Percentiles rank a stretch among this genome's conserved stretches.
phyloP scores from a whole-genome alignment of 2,888 invertebrate species.

The Syrista parreyssii region DNA sequence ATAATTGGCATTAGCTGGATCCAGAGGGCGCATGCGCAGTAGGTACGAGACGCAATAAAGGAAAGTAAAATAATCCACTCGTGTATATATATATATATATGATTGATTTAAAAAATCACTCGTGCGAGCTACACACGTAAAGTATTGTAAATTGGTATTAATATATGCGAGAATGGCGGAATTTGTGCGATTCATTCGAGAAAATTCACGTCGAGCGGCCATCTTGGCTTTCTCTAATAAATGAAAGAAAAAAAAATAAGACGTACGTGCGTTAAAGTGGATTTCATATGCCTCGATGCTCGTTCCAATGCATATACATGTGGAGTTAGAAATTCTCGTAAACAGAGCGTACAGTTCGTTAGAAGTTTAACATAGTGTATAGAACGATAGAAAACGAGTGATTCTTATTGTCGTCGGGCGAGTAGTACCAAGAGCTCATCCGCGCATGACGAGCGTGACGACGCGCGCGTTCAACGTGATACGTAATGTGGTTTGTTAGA shows the following conservation, averaged over 20 bases:
- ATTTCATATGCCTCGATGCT: background rate
- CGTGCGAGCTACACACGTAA: too few relatives aligned
- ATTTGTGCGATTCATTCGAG: background rate
- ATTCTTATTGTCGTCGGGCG: too few relatives aligned
- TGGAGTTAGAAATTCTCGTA: constrained; percentile 48
- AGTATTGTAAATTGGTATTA: too few relatives aligned
- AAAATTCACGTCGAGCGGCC: background rate
- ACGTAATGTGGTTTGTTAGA: constrained; percentile 46
- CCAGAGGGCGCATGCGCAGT: constrained; percentile 28
- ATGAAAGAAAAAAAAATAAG: constrained; percentile 23
- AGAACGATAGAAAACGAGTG: too few relatives aligned
- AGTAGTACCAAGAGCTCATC: too few relatives aligned
- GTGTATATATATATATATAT: too few relatives aligned
- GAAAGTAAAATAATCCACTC: too few relatives aligned
- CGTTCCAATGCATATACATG: constrained; percentile 19
- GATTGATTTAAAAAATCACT: too few relatives aligned
- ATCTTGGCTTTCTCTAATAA: constrained; percentile 40
- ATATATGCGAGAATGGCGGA: too few relatives aligned
- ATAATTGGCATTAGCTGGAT: constrained; percentile 44
- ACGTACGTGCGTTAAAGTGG: constrained; percentile 23
- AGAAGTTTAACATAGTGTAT: background rate
- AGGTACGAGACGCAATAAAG: too few relatives aligned
- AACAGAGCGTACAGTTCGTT: constrained; percentile 49
- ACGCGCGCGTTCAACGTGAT: constrained; percentile 32
- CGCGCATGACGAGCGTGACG: background rate